Evolutionary conservation across 2,888 invertebrate species (phyloP).

Genomic region (Thera obeliscata): DNA sequence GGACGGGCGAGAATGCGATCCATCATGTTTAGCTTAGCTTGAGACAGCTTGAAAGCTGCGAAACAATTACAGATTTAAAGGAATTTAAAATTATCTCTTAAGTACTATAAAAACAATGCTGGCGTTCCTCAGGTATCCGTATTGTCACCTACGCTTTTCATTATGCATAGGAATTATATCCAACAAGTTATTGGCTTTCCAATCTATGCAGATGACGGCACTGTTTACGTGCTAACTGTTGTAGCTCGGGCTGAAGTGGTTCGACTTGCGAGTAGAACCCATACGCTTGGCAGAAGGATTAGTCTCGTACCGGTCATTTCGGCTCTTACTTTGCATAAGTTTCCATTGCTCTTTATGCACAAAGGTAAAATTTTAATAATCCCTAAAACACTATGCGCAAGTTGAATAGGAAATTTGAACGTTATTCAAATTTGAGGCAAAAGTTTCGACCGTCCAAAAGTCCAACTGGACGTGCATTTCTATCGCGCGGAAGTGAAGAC

Average conservation of each 20-base stretch:
- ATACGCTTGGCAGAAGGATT: no score
- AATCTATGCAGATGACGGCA: no score
- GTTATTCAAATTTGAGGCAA: conserved; percentile 15
- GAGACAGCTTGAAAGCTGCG: not conserved
- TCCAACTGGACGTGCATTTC: not conserved
- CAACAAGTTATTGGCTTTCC: no score
- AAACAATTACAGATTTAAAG: not conserved
- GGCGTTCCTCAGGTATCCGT: no score
- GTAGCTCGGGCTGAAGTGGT: no score
- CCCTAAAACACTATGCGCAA: not conserved
- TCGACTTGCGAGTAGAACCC: no score
- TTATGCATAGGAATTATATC: no score
- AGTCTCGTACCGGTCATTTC: no score
- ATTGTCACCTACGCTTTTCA: no score
- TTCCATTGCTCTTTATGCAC: not conserved
- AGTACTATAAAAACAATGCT: not conserved
- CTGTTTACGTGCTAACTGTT: no score
- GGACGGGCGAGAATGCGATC: not conserved
- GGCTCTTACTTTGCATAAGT: no score
- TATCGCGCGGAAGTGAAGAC: conserved; percentile 13
- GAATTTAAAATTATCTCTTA: not conserved
- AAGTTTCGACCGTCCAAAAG: conserved; percentile 18
- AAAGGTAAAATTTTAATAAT: not conserved
- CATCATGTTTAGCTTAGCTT: conserved; percentile 2
- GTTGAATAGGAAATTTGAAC: conserved; percentile 9